Conservation (phyloP, 92 coral and sea anemone species). For the Pocillopora meandrina region DNA sequence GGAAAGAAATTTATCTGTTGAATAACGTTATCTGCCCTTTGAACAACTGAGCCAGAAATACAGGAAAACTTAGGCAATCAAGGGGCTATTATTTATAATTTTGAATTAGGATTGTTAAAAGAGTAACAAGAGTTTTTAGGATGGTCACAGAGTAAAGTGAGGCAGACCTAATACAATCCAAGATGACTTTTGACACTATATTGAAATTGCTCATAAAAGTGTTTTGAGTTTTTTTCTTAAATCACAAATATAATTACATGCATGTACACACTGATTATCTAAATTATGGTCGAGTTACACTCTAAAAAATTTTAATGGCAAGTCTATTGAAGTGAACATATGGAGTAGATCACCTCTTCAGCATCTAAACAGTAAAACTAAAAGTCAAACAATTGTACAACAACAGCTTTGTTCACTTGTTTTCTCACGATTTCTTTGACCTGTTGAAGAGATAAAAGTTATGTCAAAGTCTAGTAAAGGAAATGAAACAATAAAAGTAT, state of each 20-base stretch:
- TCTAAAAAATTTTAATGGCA: background rate
- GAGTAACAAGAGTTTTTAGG: too few species aligned
- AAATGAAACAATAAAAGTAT: background rate
- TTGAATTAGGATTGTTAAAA: too few species aligned
- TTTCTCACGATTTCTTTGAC: constrained; percentile 94
- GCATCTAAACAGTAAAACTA: background rate
- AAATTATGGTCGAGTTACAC: background rate
- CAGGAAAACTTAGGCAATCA: too few species aligned
- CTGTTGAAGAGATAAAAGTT: constrained; percentile 39
- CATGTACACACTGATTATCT: background rate
- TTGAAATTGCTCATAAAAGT: background rate
- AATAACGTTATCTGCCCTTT: too few species aligned
- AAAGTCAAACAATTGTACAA: constrained; percentile 82
- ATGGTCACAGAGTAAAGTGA: too few species aligned
- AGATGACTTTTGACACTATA: background rate
- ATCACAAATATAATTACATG: background rate
- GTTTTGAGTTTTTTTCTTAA: background rate
- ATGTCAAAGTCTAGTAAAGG: too few species aligned
- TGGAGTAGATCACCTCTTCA: background rate
- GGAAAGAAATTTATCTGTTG: too few species aligned
- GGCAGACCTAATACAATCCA: background rate
- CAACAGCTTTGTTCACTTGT: constrained; percentile 93
- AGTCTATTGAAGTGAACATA: background rate
- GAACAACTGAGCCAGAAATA: too few species aligned
- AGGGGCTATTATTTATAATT: too few species aligned